Percentiles rank a stretch among this genome's conserved stretches.
Conservation (phyloP, 30 jellyfish, hydroid and myxozoan genomes). For the Morbakka virulenta region DNA sequence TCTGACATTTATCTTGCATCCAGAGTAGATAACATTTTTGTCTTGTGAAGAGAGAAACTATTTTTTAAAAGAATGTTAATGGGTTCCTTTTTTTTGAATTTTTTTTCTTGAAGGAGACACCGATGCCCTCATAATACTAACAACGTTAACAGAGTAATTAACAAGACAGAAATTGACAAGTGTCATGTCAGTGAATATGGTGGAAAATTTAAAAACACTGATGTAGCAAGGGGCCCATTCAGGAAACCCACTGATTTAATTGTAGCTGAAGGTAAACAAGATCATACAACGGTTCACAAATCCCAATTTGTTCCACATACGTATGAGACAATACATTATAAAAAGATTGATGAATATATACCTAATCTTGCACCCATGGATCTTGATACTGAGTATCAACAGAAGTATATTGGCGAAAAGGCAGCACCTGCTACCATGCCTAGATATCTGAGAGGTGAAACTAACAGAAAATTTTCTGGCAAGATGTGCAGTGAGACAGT, state of each 20-base stretch:
- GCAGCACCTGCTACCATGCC: slow-evolving; percentile 54
- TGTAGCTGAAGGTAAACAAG: slow-evolving; percentile 32
- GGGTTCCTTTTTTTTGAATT: no score
- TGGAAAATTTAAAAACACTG: slow-evolving; percentile 19
- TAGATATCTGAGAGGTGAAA: slow-evolving; percentile 33
- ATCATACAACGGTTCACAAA: slow-evolving; percentile 4
- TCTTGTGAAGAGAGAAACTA: no score
- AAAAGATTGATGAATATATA: slow-evolving; percentile 37
- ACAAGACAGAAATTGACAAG: slow-evolving; percentile 36
- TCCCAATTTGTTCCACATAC: slow-evolving; percentile 33
- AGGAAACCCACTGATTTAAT: slow-evolving; percentile 44
- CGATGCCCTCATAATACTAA: slow-evolving; percentile 69
- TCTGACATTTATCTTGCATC: no score
- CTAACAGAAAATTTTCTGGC: slow-evolving; percentile 54
- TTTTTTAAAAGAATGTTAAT: no score
- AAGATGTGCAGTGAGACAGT: slow-evolving; percentile 31
- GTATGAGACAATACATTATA: slow-evolving; percentile 7
- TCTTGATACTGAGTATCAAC: slow-evolving; percentile 50
- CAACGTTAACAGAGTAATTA: slow-evolving; percentile 42
- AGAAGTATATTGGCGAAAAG: slow-evolving; percentile 35
- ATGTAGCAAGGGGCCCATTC: slow-evolving; percentile 64
- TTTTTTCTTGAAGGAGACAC: slow-evolving; percentile 35
- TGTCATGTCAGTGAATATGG: slow-evolving; percentile 67
- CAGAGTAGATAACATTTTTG: no score
- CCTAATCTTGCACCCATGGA: slow-evolving; percentile 55